Base-by-base conservation (phyloP, 2,797 vertebrate species). In the Orestias chungarensis region DNA sequence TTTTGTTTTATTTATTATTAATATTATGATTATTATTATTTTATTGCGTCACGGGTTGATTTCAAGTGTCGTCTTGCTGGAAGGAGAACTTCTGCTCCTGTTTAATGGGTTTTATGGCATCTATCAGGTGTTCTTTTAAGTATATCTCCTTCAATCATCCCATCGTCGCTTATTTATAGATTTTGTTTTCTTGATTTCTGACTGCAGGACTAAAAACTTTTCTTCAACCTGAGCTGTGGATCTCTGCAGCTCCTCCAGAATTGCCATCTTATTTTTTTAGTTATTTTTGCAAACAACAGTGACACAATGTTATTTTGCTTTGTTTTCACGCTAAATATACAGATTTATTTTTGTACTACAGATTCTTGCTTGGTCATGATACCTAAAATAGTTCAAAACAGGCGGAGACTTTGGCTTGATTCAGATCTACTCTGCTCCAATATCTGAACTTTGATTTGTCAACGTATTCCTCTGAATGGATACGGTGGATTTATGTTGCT, bases 391-490 rank as follows among this genome's bases (percentile, higher is more conserved):
- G 20, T 57, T 6, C 55, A 20, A 4, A 52, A 9, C 54, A 46
- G 73, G 71, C 9, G 73, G 78, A 59, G 72, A 75, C 73, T 47
- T 18, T 0, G 35, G 20, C 25, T 67, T 12, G 3, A 73, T 68
- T 61, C 46, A 82, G 78, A 73, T 59, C 31, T 14, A 33, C 64
- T 20, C 9, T 0, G 6, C 40, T 46, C 66, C n/a, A 20, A 12
- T 17, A 25, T 57, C 9, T 88, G 79, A 74, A 77, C 87, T 86
- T 88, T 86, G 84, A 73, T 78, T 75, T 66, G 75, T 79, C 29
- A 75, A 66, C 71, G 73, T 2, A 14, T 35, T 33, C 3, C 33
- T 35, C 18, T 5, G 29, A 52, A n/a, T 46, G 2, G 20, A 23
- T 46, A 18, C 8, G 0, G 6, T 72, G 10, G 31, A 27, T 76